Evolutionary conservation across 2,888 invertebrate species (phyloP), one percentile per base, ranked within the genome.

Genomic region (Campoplex nolae): DNA sequence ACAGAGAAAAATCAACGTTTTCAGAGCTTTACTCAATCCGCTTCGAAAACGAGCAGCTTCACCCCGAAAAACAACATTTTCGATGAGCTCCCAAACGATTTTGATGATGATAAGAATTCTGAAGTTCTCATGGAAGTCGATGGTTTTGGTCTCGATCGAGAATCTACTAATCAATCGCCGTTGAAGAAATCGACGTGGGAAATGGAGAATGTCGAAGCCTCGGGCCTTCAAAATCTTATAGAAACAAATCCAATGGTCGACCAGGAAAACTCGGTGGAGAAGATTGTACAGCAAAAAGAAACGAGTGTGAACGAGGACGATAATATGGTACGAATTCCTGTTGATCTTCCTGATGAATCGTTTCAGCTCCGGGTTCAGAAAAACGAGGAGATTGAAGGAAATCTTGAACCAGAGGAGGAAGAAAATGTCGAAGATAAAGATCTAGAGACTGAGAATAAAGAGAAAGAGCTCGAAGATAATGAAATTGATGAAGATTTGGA

Each of bases 141-240:
- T 38, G 88, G 89, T 3, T 88, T 88, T 65, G 89, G 89, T 11
- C 84, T 89, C 32, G 89, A 89, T 78, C 85, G 86, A 3, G 89
- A 87, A 51, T 84, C 88, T 4, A 86, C 83, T 13, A 81, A 73
- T 38, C 73, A 73, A 68, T 74, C 80, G 2, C 32, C 74, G 13
- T 23, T 28, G 16, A 77, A 83, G 54, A 18, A 62, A 32, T 32
- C 62, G 6, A 62, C 6, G 0, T 16, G 62, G 32, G 32, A 62
- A 51, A 4, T 51, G 23, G 65, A 80, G 8, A 74, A 3, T 32
- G 8, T 48, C 16, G 70, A 32, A 18, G 4, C 35, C 0, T 16
- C 82, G 16, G 28, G 23, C 45, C 35, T 62, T 7, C n/a, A 45
- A 42, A 45, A 62, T 32, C n/a, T 45, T 13, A 48, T 1, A n/a